phyloP scores from a whole-genome alignment of 2,888 invertebrate species.

The Thalpophila matura region DNA sequence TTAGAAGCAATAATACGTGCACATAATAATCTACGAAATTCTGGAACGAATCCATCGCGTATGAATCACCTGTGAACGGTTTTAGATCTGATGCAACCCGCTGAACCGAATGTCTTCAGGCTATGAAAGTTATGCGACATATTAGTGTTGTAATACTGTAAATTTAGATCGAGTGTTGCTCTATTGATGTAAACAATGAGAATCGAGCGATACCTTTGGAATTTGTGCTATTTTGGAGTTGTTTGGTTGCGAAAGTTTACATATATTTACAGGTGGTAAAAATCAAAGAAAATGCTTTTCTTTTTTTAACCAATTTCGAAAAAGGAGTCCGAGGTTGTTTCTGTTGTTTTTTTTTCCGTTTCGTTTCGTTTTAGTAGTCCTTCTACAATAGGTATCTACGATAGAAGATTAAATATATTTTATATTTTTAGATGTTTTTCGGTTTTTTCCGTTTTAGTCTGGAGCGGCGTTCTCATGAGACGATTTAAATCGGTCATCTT shows the following conservation, averaged over 20 bases:
- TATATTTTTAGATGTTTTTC: too few species aligned
- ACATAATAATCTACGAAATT: constrained; percentile 68
- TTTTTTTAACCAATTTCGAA: too few species aligned
- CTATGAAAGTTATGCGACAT: constrained; percentile 66
- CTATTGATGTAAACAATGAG: constrained; percentile 48
- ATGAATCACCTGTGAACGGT: constrained; percentile 84
- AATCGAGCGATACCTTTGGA: constrained; percentile 7
- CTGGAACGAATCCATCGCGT: constrained; percentile 81
- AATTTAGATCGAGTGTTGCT: constrained; percentile 61
- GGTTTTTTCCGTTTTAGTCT: too few species aligned
- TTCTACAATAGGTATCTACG: too few species aligned
- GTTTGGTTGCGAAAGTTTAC: not conserved
- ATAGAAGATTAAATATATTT: too few species aligned
- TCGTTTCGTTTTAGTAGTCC: too few species aligned
- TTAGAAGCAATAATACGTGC: constrained; percentile 49
- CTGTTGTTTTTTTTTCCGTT: too few species aligned
- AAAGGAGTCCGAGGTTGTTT: too few species aligned
- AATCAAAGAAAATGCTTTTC: not conserved
- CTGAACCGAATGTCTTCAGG: constrained; percentile 66
- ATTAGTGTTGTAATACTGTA: constrained; percentile 63
- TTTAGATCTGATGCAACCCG: constrained; percentile 85
- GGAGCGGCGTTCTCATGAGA: too few species aligned
- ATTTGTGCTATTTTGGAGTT: not conserved
- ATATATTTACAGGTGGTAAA: not conserved
- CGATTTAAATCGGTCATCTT: too few species aligned